phyloP scores from a whole-genome alignment of 2,113 vertebrate genomes.

The Xiphias gladius region DNA sequence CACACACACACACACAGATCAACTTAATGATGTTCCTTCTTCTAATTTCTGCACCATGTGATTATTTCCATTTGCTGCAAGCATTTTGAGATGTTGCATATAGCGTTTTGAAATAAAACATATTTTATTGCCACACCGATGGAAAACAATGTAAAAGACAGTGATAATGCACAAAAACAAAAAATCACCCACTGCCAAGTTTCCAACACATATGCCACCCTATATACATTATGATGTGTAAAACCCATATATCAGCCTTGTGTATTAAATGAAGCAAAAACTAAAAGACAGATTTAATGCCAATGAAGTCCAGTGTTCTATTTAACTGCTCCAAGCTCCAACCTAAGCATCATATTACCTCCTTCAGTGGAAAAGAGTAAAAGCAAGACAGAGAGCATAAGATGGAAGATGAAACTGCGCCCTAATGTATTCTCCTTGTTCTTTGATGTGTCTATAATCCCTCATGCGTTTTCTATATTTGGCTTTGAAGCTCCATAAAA shows the following conservation, averaged over 20 bases:
- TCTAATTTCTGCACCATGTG: slow-evolving; percentile 33
- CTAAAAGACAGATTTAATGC: not conserved
- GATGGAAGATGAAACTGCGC: slow-evolving; percentile 52
- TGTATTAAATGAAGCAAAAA: not conserved
- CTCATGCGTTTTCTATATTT: slow-evolving; percentile 74
- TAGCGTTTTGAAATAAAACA: not conserved
- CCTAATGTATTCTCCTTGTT: slow-evolving; percentile 56
- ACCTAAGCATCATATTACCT: not conserved
- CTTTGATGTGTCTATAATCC: slow-evolving; percentile 82
- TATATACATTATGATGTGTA: not conserved
- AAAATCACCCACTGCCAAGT: not conserved
- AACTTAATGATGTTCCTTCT: not conserved
- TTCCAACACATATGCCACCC: not conserved
- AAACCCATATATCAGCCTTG: not conserved
- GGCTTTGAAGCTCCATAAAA: slow-evolving; percentile 73
- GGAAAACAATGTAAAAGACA: not conserved
- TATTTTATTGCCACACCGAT: not conserved
- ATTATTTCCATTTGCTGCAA: slow-evolving; percentile 2
- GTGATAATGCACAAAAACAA: not conserved
- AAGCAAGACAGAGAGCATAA: slow-evolving; percentile 17
- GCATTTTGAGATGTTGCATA: slow-evolving; percentile 6
- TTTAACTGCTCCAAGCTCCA: not conserved
- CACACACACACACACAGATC: not conserved
- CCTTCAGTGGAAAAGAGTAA: not conserved
- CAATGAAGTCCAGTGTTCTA: not conserved